phyloP scores from a whole-genome alignment of 1,140 invertebrate species.

The Drosophila jambulina region DNA sequence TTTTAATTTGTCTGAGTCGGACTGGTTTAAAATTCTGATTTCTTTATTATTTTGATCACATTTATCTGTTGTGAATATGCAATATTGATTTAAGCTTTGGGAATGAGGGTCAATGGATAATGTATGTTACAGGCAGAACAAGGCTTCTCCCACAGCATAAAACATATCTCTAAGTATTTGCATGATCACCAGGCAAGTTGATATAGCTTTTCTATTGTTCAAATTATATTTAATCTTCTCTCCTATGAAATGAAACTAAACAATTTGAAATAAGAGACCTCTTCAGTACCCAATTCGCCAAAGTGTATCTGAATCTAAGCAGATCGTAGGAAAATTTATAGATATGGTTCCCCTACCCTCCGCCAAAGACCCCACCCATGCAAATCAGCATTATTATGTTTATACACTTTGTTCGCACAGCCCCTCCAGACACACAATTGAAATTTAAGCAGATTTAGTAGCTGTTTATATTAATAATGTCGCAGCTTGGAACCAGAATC shows the following conservation, averaged over 20 bases:
- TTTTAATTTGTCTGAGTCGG: background rate
- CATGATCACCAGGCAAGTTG: background rate
- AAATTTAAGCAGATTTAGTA: conserved; percentile 34
- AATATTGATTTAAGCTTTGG: background rate
- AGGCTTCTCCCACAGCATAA: no score
- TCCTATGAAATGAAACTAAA: background rate
- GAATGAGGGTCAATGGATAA: background rate
- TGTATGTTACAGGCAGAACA: no score
- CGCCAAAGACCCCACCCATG: conserved; percentile 7
- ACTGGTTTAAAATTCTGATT: background rate
- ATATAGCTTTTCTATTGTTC: background rate
- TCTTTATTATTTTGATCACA: background rate
- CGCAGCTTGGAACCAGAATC: conserved; percentile 11
- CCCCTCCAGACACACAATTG: conserved; percentile 17
- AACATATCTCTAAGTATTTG: background rate
- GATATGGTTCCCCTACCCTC: background rate
- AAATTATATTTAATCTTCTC: background rate
- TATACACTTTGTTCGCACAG: conserved; percentile 4
- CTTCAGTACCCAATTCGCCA: background rate
- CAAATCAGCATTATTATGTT: conserved; percentile 20
- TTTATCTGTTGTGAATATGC: background rate
- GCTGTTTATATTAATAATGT: conserved; percentile 37
- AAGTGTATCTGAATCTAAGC: background rate
- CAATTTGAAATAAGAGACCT: background rate
- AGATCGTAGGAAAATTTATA: conserved; percentile 7